Conservation (phyloP, 2,888 invertebrate genomes). For the Ormia ochracea region DNA sequence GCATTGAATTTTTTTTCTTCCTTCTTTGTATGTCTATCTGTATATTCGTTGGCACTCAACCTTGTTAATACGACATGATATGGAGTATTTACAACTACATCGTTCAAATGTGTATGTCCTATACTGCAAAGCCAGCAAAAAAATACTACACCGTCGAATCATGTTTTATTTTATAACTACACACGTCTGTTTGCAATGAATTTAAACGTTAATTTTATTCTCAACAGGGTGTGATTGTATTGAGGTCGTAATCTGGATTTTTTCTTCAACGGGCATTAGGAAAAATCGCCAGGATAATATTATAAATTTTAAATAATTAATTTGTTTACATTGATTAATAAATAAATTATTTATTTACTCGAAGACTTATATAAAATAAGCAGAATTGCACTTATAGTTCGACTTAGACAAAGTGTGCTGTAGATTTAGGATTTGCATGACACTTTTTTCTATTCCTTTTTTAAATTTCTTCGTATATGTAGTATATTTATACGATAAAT, state of each 20-base stretch:
- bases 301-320: too few relatives aligned
- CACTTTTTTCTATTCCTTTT: too few relatives aligned
- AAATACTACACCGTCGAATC: conserved; percentile 55
- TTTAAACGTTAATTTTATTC: conserved; percentile 33
- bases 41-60: conserved; percentile 59
- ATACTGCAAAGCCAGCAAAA: conserved; percentile 18
- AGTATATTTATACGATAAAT: too few relatives aligned
- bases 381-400: too few relatives aligned
- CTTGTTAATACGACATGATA: conserved; percentile 63
- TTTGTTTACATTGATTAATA: too few relatives aligned
- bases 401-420: too few relatives aligned
- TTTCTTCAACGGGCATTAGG: background rate
- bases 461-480: too few relatives aligned
- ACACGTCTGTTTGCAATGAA: conserved; percentile 60
- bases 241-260: background rate
- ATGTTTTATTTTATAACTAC: conserved; percentile 58
- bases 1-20: background rate
- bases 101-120: conserved; percentile 25
- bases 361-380: too few relatives aligned
- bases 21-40: background rate
- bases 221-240: background rate
- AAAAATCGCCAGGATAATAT: too few relatives aligned
- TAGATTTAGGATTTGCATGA: too few relatives aligned
- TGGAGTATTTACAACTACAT: conserved; percentile 61
- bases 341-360: too few relatives aligned